Conservation (phyloP, 2,113 vertebrate genomes). For the Cygnus buccinator region DNA sequence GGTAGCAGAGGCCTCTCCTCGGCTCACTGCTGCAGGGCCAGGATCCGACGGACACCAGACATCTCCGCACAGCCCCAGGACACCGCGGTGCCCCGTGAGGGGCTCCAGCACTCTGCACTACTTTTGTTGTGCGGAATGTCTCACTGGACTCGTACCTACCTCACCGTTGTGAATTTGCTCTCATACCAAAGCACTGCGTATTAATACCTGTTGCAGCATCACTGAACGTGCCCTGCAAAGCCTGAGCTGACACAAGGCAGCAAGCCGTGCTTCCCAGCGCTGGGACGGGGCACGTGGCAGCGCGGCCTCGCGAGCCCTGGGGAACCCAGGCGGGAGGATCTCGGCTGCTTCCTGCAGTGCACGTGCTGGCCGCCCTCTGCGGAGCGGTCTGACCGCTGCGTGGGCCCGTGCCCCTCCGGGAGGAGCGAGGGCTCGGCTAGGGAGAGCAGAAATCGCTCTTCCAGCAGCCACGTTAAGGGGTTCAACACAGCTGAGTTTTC, state of each 20-base stretch:
- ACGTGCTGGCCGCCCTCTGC: accelerated
- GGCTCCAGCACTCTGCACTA: background rate
- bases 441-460: background rate
- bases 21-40: too few relatives aligned
- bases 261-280: background rate
- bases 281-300: background rate
- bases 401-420: accelerated
- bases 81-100: background rate
- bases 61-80: too few relatives aligned
- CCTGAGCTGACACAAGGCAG: too few relatives aligned
- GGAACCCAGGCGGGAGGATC: background rate
- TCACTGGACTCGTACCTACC: background rate
- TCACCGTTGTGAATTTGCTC: background rate
- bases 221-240: background rate
- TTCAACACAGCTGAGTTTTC: background rate
- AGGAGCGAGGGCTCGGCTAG: background rate
- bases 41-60: background rate
- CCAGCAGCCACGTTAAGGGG: background rate
- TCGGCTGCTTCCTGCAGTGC: too few relatives aligned
- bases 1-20: background rate
- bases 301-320: background rate
- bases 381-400: accelerated
- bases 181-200: background rate
- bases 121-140: background rate
- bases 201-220: too few relatives aligned